Evolutionary conservation across 2,888 invertebrate species (phyloP).

Genomic region (Plusia festucae): DNA sequence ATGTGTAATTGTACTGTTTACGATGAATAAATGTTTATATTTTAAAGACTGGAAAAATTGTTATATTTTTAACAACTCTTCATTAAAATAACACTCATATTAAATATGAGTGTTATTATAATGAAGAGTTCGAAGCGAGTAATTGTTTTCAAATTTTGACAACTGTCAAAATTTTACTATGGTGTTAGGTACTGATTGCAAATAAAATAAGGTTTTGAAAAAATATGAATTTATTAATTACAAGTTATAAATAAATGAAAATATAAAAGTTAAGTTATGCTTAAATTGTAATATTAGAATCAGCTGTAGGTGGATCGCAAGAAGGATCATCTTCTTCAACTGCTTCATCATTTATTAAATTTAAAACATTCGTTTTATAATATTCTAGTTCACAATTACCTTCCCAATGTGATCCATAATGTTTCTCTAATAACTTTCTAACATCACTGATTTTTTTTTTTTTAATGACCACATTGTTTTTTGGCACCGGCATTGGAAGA

Average conservation of each 20-base stretch:
- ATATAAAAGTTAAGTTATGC: no score
- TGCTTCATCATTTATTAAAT: background rate
- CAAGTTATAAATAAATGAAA: background rate
- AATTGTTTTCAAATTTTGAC: background rate
- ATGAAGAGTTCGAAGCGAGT: background rate
- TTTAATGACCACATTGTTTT: background rate
- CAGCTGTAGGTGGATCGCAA: constrained; percentile 12
- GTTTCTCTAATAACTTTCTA: background rate
- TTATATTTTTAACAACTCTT: no score
- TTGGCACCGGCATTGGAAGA: no score
- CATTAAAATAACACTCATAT: no score
- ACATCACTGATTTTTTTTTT: background rate
- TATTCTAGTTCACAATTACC: constrained; percentile 3
- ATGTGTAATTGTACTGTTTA: no score
- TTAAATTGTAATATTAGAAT: background rate
- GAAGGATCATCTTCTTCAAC: background rate
- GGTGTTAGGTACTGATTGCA: background rate
- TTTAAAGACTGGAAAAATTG: no score
- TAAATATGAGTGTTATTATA: no score
- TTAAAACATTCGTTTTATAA: background rate
- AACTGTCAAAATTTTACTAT: background rate
- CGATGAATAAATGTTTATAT: no score
- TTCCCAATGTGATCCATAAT: background rate
- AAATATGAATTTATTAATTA: background rate
- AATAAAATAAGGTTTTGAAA: background rate